Conservation (phyloP, 1,140 invertebrate genomes). For the Leptestheria dahalacensis region DNA sequence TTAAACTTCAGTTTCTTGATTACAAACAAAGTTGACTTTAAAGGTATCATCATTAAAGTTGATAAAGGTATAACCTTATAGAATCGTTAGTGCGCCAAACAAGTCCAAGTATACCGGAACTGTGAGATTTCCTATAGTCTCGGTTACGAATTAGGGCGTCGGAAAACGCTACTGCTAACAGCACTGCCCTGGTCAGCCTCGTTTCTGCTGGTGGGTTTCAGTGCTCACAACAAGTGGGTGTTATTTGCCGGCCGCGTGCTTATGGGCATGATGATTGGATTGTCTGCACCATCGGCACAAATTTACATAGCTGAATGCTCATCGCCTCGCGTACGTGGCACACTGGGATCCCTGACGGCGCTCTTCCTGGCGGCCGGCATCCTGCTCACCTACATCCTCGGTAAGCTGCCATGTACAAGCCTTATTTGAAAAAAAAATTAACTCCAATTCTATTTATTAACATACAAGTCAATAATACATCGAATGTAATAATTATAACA, state of each 20-base stretch:
- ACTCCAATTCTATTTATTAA: too few relatives aligned
- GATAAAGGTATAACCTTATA: too few relatives aligned
- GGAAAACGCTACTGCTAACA: not conserved
- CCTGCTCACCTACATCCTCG: constrained; percentile 36
- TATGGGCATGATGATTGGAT: constrained; percentile 43
- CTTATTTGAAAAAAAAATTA: too few relatives aligned
- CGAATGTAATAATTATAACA: too few relatives aligned
- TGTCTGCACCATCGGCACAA: constrained; percentile 40
- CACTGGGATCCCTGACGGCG: constrained; percentile 64
- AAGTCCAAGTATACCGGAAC: too few relatives aligned
- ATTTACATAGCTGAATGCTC: constrained; percentile 52
- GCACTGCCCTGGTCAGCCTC: not conserved
- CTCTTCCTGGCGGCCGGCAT: constrained; percentile 59
- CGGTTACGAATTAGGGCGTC: too few relatives aligned
- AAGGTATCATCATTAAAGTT: too few relatives aligned
- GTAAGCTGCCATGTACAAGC: constrained; percentile 3
- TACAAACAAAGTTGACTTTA: too few relatives aligned
- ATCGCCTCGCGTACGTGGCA: constrained; percentile 47
- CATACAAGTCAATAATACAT: too few relatives aligned
- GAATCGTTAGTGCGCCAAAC: too few relatives aligned
- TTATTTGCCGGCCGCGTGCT: constrained; percentile 45
- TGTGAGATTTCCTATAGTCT: too few relatives aligned
- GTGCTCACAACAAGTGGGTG: constrained; percentile 28
- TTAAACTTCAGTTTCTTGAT: too few relatives aligned
- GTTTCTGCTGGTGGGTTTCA: constrained; percentile 11